phyloP scores from a whole-genome alignment of 2,888 invertebrate genomes.

The Napeogenes sylphis region DNA sequence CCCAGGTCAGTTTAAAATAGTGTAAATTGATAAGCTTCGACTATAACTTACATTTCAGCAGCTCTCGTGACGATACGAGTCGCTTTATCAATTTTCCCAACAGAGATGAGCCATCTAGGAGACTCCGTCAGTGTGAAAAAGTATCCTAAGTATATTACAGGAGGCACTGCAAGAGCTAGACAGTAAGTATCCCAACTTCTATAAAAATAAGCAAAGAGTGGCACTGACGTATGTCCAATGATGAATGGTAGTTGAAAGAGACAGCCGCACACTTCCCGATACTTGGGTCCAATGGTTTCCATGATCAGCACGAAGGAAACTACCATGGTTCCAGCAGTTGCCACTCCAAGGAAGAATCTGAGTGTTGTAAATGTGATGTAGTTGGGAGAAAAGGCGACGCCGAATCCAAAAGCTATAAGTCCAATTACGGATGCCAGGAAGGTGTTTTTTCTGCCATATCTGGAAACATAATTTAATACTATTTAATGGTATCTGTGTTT shows the following conservation, averaged over 20 bases:
- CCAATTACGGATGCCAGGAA: conserved; percentile 82
- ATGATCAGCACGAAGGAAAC: conserved; percentile 83
- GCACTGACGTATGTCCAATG: conserved; percentile 81
- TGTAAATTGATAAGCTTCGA: too few species aligned
- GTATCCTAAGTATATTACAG: conserved; percentile 79
- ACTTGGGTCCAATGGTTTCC: conserved; percentile 79
- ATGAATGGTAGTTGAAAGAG: conserved; percentile 84
- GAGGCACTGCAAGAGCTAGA: conserved; percentile 79
- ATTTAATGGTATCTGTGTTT: background rate
- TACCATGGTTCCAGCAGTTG: conserved; percentile 90
- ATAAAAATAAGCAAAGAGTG: conserved; percentile 80
- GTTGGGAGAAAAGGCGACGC: conserved; percentile 82
- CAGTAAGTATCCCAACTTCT: conserved; percentile 81
- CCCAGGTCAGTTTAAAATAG: too few species aligned
- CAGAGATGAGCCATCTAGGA: conserved; percentile 87
- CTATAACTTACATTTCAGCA: conserved; percentile 69
- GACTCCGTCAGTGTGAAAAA: conserved; percentile 87
- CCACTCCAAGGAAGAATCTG: conserved; percentile 83
- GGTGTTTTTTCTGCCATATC: conserved; percentile 85
- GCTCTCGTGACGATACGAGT: conserved; percentile 80
- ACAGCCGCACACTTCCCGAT: conserved; percentile 76
- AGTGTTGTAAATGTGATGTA: conserved; percentile 77
- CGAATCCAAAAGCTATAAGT: conserved; percentile 82
- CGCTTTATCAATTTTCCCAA: conserved; percentile 81
- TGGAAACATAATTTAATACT: conserved; percentile 46